phyloP scores from a whole-genome alignment of 1,140 invertebrate species.

The Leptinotarsa texana region DNA sequence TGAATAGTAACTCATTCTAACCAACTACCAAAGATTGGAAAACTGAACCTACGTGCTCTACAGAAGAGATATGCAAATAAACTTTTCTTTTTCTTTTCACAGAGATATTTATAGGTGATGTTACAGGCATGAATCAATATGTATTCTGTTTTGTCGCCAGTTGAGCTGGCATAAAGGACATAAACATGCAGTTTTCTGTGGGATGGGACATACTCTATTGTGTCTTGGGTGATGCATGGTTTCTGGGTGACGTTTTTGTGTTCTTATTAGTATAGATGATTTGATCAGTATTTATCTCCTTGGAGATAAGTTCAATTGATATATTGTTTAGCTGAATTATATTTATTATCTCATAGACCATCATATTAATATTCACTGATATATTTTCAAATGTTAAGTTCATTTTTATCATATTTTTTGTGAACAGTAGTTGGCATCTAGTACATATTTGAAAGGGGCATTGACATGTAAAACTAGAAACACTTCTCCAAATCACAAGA shows the following conservation, averaged over 20 bases:
- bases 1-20: too few relatives aligned
- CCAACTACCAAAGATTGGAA: too few relatives aligned
- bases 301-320: background rate
- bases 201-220: constrained; percentile 27
- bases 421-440: too few relatives aligned
- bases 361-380: too few relatives aligned
- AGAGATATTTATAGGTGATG: constrained; percentile 21
- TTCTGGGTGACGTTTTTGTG: constrained; percentile 10
- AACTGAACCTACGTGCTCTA: background rate
- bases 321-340: too few relatives aligned
- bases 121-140: constrained; percentile 27
- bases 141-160: constrained; percentile 28
- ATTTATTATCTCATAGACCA: too few relatives aligned
- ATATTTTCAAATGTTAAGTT: too few relatives aligned
- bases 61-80: constrained; percentile 1
- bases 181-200: constrained; percentile 28
- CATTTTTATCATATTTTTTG: too few relatives aligned
- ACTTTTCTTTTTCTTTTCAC: background rate
- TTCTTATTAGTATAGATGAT: constrained; percentile 27
- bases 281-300: background rate
- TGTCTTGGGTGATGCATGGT: constrained; percentile 20
- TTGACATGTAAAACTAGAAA: too few relatives aligned
- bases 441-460: too few relatives aligned
- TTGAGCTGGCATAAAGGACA: constrained; percentile 18
- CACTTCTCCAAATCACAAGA: too few relatives aligned